Conservation (phyloP, 2,888 invertebrate species). For the Drosophila mettleri region DNA sequence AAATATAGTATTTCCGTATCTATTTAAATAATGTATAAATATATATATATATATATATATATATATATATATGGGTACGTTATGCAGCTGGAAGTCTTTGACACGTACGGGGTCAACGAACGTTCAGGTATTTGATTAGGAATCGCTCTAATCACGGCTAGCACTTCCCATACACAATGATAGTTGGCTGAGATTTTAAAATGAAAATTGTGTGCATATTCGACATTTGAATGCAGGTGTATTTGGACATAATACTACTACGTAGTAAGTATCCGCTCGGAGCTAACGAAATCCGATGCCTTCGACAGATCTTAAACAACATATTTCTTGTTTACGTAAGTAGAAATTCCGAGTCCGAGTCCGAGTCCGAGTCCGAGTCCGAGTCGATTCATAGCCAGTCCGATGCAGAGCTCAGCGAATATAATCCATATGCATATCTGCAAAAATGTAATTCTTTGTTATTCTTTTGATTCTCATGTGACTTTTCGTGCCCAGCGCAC, state of each 20-base stretch:
- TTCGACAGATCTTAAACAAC: slow-evolving; percentile 19
- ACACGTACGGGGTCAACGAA: slow-evolving; percentile 17
- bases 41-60: neutral
- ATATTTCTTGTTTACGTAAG: slow-evolving; percentile 49
- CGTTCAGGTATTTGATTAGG: neutral
- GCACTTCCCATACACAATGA: neutral
- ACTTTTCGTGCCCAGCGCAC: neutral
- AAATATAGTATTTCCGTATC: slow-evolving; percentile 11
- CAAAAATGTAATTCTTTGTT: slow-evolving; percentile 24
- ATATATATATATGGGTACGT: neutral
- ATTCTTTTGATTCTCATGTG: slow-evolving; percentile 35
- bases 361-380: too few relatives aligned
- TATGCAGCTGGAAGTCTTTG: slow-evolving; percentile 2
- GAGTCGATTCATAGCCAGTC: slow-evolving; percentile 50
- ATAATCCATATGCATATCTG: slow-evolving; percentile 19
- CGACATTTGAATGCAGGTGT: neutral
- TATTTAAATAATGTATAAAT: neutral
- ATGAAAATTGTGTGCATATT: neutral
- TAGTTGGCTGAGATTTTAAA: neutral
- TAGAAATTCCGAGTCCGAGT: slow-evolving; percentile 19
- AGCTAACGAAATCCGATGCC: slow-evolving; percentile 12
- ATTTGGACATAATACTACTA: slow-evolving; percentile 12
- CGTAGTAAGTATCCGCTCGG: slow-evolving; percentile 16
- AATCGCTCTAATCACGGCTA: slow-evolving; percentile 5
- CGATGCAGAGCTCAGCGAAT: slow-evolving; percentile 41